Base-by-base conservation (phyloP, 2,113 vertebrate species). In the Aramus guarauna region DNA sequence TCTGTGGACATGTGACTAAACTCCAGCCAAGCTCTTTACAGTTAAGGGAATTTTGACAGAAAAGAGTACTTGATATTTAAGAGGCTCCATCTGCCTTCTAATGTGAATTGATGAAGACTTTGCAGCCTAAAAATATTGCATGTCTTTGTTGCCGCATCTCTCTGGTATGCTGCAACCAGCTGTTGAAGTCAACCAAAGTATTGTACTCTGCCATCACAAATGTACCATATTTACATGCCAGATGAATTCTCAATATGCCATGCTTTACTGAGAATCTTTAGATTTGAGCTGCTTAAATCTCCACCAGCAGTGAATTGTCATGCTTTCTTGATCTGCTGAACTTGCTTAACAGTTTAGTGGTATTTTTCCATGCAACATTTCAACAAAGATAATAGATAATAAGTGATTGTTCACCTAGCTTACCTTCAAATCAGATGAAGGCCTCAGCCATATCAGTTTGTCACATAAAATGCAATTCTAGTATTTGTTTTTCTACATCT, bases 21-120 rank as follows among this genome's bases (percentile, higher is more conserved):
- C 79, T 99, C 92, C 93, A 98, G 81, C 90, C 98, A 64, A 98
- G 97, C 77, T 98, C 98, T 95, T 92, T 98, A 82, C 98, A 99
- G 96, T 98, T 99, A 98, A 85, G 43, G 17, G 27, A 67, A 63
- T 58, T 11, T 67, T 80, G 50, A 72, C 23, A 34, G 27, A 36
- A 78, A 75, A 12, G 16, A 53, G 10, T 63, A 41, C n/a, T 30
- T 47, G 20, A 11, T 56, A 58, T 85, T 80, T 92, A 71, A 50
- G 29, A 56, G 11, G 20, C 4, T 81, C 4, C 9, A 41, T n/a
- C 79, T 89, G 16, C 67, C 9, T 75, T 74, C 34, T 72, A 16
- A 12, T 24, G 19, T 63, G 82, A 84, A 81, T 9, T 75, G 64
- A 62, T 85, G 36, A 74, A 92, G n/a, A 77, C 5, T 67, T 62